These are phyloP conservation scores for Mastomys coucha DNA, from an alignment of 2,113 vertebrate genomes.

Conservation along the genomic window DNA sequence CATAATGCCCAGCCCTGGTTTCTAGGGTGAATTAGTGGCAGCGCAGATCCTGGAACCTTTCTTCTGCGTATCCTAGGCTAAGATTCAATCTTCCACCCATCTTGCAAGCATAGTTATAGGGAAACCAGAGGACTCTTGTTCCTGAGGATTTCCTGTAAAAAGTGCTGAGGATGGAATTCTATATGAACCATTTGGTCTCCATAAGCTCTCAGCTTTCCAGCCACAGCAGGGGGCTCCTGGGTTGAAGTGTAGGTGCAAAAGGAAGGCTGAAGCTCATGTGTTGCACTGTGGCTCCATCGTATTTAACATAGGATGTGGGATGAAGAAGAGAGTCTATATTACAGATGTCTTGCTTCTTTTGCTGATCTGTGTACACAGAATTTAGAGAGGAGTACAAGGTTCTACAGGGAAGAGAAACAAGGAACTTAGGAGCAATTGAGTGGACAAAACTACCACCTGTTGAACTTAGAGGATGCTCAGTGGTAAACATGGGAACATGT, in stretches of 20 bases:
- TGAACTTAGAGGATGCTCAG: background rate
- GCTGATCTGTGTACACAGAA: background rate
- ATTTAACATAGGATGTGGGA: too few relatives aligned
- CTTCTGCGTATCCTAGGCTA: background rate
- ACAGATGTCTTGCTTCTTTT: background rate
- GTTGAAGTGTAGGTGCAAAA: background rate
- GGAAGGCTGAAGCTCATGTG: fast-evolving
- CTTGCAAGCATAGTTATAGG: background rate
- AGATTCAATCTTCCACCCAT: background rate
- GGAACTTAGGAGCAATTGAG: background rate
- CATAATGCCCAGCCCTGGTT: background rate
- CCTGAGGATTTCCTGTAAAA: background rate
- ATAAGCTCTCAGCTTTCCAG: background rate
- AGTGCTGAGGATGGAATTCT: background rate
- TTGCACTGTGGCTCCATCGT: fast-evolving
- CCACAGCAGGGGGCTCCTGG: background rate
- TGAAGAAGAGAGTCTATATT: background rate
- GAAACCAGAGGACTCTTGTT: background rate
- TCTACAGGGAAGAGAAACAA: background rate
- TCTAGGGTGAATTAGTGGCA: background rate
- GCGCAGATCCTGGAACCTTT: background rate
- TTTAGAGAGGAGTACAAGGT: background rate
- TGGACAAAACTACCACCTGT: background rate
- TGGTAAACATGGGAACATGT: background rate
- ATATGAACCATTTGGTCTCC: background rate